phyloP scores from a whole-genome alignment of 2,888 invertebrate species.

The Drosophila crucigera region DNA sequence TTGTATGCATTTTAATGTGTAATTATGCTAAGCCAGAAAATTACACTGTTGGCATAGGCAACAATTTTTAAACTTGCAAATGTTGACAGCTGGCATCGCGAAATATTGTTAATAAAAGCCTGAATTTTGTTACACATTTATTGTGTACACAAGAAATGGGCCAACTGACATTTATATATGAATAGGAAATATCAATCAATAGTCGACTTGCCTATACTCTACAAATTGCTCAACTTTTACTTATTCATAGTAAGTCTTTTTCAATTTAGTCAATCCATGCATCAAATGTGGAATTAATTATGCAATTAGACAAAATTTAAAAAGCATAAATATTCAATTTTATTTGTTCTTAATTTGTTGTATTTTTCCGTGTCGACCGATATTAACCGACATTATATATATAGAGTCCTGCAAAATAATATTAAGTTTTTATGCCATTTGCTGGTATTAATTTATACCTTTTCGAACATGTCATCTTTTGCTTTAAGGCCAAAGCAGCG shows the following conservation, averaged over 20 bases:
- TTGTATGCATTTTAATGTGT: not conserved
- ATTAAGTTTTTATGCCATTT: not conserved
- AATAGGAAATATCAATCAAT: not conserved
- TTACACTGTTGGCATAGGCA: constrained; percentile 5
- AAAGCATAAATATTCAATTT: not conserved
- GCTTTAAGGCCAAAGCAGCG: constrained; percentile 24
- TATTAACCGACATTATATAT: not conserved
- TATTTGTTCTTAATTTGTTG: not conserved
- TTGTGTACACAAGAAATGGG: constrained; percentile 17
- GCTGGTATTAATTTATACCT: not conserved
- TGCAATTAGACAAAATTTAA: not conserved
- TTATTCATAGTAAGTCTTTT: accelerated
- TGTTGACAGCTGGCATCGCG: constrained; percentile 31
- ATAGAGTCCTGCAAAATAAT: not conserved
- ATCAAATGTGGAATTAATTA: not conserved
- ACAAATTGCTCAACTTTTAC: not conserved
- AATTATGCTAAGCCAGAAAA: not conserved
- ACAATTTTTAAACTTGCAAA: constrained; percentile 10
- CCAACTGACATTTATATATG: not conserved
- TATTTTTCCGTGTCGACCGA: not conserved
- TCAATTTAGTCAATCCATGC: not conserved
- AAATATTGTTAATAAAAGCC: constrained; percentile 38
- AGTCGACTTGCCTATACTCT: not conserved
- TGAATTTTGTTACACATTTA: constrained; percentile 36
- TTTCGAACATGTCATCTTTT: not conserved